A percentile compares a stretch with the other conserved stretches of the same genome.
phyloP scores from a whole-genome alignment of 2,888 invertebrate genomes.

The Theodoxus fluviatilis region DNA sequence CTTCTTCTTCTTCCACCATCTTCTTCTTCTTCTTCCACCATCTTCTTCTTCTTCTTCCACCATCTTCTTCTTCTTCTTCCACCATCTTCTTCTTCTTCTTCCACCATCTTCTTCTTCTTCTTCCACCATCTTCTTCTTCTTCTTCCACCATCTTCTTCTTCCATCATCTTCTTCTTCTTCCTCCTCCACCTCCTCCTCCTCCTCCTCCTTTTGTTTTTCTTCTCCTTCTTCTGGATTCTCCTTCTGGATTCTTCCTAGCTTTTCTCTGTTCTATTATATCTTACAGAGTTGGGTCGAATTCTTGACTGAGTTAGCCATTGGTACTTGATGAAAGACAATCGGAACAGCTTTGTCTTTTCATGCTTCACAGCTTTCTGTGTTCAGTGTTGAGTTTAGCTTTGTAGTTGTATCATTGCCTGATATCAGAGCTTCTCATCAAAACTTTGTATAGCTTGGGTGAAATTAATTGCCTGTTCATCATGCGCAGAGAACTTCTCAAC shows the following conservation, averaged over 20 bases:
- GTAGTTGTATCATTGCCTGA: too few relatives aligned
- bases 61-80: too few relatives aligned
- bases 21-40: neutral
- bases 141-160: neutral
- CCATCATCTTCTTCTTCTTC: neutral
- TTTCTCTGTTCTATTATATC: neutral
- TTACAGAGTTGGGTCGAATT: neutral
- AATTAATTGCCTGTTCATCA: too few relatives aligned
- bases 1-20: neutral
- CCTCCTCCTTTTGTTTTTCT: neutral
- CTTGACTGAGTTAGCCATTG: too few relatives aligned
- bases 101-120: constrained; percentile 5
- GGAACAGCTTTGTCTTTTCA: too few relatives aligned
- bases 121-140: neutral
- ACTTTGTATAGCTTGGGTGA: too few relatives aligned
- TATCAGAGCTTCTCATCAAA: too few relatives aligned
- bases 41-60: neutral
- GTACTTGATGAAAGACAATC: too few relatives aligned
- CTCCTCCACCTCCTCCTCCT: neutral
- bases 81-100: neutral
- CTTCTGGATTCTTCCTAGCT: neutral
- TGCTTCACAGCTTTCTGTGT: too few relatives aligned
- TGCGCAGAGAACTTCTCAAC: too few relatives aligned
- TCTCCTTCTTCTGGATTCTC: neutral
- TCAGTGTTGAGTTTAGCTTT: too few relatives aligned